Base-by-base conservation (phyloP, 2,797 vertebrate genomes). In the Poeciliopsis gracilis region DNA sequence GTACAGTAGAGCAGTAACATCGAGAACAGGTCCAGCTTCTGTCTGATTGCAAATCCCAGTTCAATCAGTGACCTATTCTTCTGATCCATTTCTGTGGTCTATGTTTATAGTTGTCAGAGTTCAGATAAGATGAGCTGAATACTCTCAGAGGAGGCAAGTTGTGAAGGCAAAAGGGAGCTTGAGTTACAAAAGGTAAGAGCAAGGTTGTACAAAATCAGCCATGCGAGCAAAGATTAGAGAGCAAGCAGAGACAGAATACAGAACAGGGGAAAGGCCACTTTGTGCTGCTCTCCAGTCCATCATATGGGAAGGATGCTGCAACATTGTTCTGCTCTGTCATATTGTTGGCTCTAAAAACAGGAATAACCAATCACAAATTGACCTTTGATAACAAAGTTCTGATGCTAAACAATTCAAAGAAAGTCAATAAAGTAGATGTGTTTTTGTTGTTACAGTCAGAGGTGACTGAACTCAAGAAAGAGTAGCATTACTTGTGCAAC, bases 41-140 rank as follows among this genome's bases (percentile, higher is more conserved):
- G 76, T 13, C 70, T 87, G 88, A 90, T 90, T 91, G 72, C 69
- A 77, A 49, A 72, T 53, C 11, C 30, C 43, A 12, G 38, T 77
- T 78, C 82, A 92, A 89, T 88, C 87, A 90, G 84, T 12, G 23
- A 43, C 43, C 80, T 55, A 78, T 88, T 88, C 77, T 80, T 83
- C 20, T 63, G 36, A 10, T 73, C 7, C n/a, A 33, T 30, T 82
- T 23, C 75, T 77, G 53, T 82, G n/a, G 43, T 49, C 45, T 16
- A 15, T 74, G 70, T 75, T 81, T 77, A 20, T 1, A 23, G 74
- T 46, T 47, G 67, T 76, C 30, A 16, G 43, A 47, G 73, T 71
- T 75, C 6, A 75, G 43, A 71, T 47, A 41, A 76, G 30, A 61
- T 33, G 41, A 80, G 66, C 63, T 30, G n/a, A 75, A 71, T 41